These are phyloP conservation scores for Polyodon spathula DNA, from an alignment of 2,113 vertebrate genomes.

Conservation along the genomic window DNA sequence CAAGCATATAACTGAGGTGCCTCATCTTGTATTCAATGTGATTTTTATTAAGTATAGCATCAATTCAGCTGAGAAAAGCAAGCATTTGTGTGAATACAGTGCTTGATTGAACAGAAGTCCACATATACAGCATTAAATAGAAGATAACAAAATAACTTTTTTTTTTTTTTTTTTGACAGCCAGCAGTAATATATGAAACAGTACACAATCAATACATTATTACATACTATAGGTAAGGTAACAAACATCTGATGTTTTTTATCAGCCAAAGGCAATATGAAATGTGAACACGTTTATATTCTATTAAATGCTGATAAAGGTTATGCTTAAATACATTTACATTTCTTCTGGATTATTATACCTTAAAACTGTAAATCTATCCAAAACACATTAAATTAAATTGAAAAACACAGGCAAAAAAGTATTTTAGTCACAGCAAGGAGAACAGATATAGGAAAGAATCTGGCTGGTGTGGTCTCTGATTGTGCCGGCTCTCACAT, in stretches of 20 bases:
- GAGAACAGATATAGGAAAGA: too few species aligned
- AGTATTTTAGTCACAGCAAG: too few species aligned
- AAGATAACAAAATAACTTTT: neutral
- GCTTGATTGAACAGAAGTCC: neutral
- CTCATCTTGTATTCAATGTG: neutral
- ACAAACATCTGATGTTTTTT: conserved; percentile 13
- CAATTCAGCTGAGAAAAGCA: neutral
- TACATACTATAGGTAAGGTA: conserved; percentile 1
- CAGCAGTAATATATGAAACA: conserved; percentile 6
- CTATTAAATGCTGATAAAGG: conserved; percentile 19
- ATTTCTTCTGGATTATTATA: conserved; percentile 7
- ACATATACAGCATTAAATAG: conserved; percentile 1
- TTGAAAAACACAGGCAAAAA: too few species aligned
- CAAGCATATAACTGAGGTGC: neutral
- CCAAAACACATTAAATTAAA: too few species aligned
- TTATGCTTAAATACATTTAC: conserved; percentile 16
- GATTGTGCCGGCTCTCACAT: too few species aligned
- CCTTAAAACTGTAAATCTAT: conserved; percentile 9
- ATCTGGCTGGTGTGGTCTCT: too few species aligned
- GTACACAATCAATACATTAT: conserved; percentile 16
- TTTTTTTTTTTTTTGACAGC: conserved; percentile 1
- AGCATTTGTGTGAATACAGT: neutral
- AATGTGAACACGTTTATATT: conserved; percentile 15
- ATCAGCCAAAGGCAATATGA: conserved; percentile 16
- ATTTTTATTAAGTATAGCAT: neutral